Evolutionary conservation across 2,113 vertebrate genomes (phyloP).

Genomic region (Clarias gariepinus): DNA sequence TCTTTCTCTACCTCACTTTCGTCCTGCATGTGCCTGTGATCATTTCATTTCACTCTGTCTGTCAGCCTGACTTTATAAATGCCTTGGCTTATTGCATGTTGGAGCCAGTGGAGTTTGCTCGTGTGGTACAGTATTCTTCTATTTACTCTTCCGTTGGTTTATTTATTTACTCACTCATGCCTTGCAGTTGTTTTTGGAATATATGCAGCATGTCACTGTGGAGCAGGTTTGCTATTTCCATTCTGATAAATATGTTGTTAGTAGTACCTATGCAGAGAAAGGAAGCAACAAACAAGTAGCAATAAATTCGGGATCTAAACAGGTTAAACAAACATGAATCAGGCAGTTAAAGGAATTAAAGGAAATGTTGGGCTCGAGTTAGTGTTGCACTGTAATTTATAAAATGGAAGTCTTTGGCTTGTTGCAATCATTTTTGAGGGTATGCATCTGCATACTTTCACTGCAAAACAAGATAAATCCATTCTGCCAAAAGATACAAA

Average conservation of each 20-base stretch:
- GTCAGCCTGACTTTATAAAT: constrained; percentile 79
- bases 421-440: neutral
- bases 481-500: no score
- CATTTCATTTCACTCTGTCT: constrained; percentile 47
- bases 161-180: neutral
- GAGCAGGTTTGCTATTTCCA: neutral
- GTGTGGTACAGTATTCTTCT: constrained; percentile 74
- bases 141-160: neutral
- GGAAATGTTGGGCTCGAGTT: neutral
- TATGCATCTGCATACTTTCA: neutral
- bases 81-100: constrained; percentile 77
- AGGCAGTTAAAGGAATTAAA: neutral
- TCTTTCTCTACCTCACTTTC: neutral
- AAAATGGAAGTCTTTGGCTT: neutral
- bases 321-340: neutral
- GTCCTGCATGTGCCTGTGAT: neutral
- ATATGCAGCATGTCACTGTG: neutral
- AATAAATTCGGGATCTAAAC: neutral
- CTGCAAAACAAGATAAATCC: no score
- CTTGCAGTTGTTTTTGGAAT: neutral
- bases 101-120: constrained; percentile 74
- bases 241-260: neutral
- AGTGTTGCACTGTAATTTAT: neutral
- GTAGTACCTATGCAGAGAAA: neutral
- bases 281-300: neutral